Evolutionary conservation across 2,888 invertebrate species (phyloP), one percentile per base, ranked within the genome.

Genomic region (Branchipolynoe longqiensis): DNA sequence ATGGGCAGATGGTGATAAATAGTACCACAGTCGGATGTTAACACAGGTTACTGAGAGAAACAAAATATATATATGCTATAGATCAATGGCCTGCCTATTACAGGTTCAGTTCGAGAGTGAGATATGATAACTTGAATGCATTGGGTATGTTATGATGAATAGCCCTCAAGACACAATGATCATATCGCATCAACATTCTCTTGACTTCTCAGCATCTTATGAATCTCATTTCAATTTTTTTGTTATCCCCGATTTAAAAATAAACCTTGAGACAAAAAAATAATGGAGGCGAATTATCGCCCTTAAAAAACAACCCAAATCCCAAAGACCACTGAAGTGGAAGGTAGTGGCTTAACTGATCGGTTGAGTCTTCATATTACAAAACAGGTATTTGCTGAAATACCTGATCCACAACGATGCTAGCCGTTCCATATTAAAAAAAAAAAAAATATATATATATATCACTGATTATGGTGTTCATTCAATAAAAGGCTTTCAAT

Each of bases 401-500:
- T n/a, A n/a, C n/a, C n/a, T n/a, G n/a, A n/a, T n/a, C n/a, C n/a
- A n/a, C n/a, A n/a, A n/a, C n/a, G n/a, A n/a, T n/a, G n/a, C n/a
- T n/a, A n/a, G n/a, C n/a, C n/a, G n/a, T n/a, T n/a, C n/a, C n/a
- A n/a, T n/a, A 12, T 12, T 48, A 48, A 48, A 48, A 48, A 48
- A 48, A 48, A 48, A 18, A 48, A 8, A 12, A 18, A 18, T 48
- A 12, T 12, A 62, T 62, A 62, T 31, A 2, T 33, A 69, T 69
- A 69, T 36, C 69, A 69, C 69, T 69, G 69, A 38, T 25, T n/a
- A n/a, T 31, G 62, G 56, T 22, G 62, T 28, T 62, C 12, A 18
- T 69, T 36, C 18, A 18, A 69, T 69, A 28, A 69, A 69, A 69
- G 69, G 69, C 69, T 31, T 69, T n/a, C n/a, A n/a, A n/a, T 33